phyloP scores from a whole-genome alignment of 2,113 vertebrate genomes.

The Coptodon rendalli region DNA sequence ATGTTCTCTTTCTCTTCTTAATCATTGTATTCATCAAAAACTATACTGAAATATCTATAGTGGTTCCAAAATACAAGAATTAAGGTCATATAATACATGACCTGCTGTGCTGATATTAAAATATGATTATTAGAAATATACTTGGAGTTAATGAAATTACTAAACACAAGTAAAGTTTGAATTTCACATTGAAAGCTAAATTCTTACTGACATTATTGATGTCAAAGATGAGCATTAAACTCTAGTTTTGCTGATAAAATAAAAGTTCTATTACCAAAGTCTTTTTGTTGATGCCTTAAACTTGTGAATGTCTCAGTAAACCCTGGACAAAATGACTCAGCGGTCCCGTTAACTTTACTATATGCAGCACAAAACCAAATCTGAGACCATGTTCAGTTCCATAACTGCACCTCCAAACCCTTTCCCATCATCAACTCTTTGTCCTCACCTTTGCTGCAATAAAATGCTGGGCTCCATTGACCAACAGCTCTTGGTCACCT shows the following conservation, averaged over 20 bases:
- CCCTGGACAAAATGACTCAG: neutral
- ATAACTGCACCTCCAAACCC: neutral
- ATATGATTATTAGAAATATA: neutral
- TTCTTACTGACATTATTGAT: neutral
- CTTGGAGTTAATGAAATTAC: too few species aligned
- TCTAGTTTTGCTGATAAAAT: neutral
- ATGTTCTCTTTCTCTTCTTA: neutral
- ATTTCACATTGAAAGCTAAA: neutral
- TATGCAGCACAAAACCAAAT: neutral
- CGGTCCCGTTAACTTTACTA: neutral
- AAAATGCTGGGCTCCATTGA: constrained; percentile 77
- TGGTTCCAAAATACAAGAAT: neutral
- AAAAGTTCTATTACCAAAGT: neutral
- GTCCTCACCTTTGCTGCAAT: constrained; percentile 69
- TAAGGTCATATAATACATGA: neutral
- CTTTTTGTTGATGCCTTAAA: neutral
- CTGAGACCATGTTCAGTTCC: neutral
- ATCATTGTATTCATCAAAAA: neutral
- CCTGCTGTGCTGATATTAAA: neutral
- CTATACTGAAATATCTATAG: neutral
- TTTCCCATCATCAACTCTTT: neutral
- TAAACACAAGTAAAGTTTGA: neutral
- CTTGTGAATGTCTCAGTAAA: accelerated
- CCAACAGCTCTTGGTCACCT: constrained; percentile 75
- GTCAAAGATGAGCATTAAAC: neutral